Conservation (phyloP, 2,113 vertebrate genomes). For the Pomatorhinus ruficollis region DNA sequence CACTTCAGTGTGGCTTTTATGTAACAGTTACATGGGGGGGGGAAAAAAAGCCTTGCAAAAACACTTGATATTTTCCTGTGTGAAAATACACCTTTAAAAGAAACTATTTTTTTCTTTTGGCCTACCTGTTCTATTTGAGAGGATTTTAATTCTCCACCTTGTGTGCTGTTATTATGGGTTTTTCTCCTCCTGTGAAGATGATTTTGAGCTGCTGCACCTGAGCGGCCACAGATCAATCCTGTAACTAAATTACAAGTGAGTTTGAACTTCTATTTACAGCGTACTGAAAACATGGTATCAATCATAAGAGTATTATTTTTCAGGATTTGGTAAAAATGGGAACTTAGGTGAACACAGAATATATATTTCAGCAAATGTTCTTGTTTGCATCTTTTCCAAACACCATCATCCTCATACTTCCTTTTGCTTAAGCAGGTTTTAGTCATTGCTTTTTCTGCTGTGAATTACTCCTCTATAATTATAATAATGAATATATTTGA, state of each 20-base stretch:
- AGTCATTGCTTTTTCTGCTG: not conserved
- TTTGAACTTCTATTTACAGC: not conserved
- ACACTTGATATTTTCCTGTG: not conserved
- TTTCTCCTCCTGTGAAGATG: not conserved
- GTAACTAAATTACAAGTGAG: not conserved
- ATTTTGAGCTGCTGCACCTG: not conserved
- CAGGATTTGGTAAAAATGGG: not conserved
- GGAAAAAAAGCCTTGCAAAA: not conserved
- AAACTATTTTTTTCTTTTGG: not conserved
- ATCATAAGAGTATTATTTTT: not conserved
- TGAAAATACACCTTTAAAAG: not conserved
- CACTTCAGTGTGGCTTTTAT: not conserved
- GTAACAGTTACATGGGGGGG: fast-evolving
- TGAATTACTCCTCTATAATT: not conserved
- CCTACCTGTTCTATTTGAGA: not conserved
- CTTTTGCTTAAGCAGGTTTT: not conserved
- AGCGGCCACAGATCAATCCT: not conserved
- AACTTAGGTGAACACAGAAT: not conserved
- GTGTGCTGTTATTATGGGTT: not conserved
- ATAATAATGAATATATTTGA: not conserved
- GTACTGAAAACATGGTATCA: not conserved
- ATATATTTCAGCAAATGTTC: not conserved
- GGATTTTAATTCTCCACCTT: not conserved
- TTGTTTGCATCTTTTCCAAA: not conserved
- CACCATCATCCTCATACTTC: not conserved